Evolutionary conservation across 37 sponge, comb jelly and placozoan species (phyloP).

Genomic region (Halisarca cf. caerulea): DNA sequence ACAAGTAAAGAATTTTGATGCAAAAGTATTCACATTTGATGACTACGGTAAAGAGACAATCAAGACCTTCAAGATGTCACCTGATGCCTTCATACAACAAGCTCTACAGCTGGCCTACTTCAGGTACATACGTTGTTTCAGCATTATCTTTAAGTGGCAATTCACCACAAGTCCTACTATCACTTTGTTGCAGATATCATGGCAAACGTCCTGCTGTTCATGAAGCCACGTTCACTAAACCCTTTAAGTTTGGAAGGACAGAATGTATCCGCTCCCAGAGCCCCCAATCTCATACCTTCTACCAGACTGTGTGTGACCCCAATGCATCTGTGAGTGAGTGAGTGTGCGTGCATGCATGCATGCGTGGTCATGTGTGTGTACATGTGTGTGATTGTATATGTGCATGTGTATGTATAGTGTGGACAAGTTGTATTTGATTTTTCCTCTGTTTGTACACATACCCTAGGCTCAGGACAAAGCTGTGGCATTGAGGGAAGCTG

Average conservation of each 20-base stretch:
- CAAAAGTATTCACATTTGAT: constrained; percentile 26
- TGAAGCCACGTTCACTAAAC: constrained; percentile 84
- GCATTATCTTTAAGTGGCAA: too few species aligned
- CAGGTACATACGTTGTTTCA: too few species aligned
- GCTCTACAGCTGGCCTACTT: constrained; percentile 61
- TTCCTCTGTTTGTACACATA: too few species aligned
- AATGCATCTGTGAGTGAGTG: constrained; percentile 50
- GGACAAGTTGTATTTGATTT: too few species aligned
- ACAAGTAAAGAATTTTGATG: constrained; percentile 30
- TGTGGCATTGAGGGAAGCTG: constrained; percentile 44
- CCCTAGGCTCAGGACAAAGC: constrained; percentile 69
- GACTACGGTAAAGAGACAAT: constrained; percentile 31
- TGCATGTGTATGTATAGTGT: too few species aligned
- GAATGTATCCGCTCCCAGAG: constrained; percentile 86
- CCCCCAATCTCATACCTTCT: constrained; percentile 53
- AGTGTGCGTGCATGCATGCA: neutral
- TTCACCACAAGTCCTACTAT: neutral
- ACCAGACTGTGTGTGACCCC: constrained; percentile 53
- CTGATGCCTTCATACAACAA: constrained; percentile 54
- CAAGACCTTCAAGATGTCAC: constrained; percentile 39
- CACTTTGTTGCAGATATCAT: constrained; percentile 48
- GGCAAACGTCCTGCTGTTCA: constrained; percentile 64
- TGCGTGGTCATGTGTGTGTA: constrained; percentile 25
- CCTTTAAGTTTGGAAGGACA: constrained; percentile 78
- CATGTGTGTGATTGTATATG: too few species aligned